phyloP scores from a whole-genome alignment of 2,888 invertebrate genomes.

The Stenchaetothrips biformis region DNA sequence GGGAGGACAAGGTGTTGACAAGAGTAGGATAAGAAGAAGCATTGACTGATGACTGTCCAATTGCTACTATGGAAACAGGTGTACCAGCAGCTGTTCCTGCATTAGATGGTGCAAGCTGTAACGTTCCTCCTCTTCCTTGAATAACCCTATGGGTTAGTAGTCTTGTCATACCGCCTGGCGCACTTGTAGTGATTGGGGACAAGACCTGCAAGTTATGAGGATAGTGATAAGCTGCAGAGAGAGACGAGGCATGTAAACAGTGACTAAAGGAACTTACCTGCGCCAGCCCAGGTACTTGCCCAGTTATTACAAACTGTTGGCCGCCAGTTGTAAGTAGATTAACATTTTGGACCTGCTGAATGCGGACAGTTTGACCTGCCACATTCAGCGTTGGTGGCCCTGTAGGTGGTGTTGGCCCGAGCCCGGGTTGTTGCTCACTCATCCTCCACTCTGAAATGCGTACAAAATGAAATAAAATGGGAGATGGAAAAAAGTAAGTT shows the following conservation, averaged over 20 bases:
- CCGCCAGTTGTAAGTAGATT: conserved; percentile 46
- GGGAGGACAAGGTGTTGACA: conserved; percentile 36
- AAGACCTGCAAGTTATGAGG: neutral
- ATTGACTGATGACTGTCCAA: conserved; percentile 31
- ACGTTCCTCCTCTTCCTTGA: conserved; percentile 36
- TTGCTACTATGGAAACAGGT: conserved; percentile 35
- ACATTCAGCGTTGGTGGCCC: conserved; percentile 12
- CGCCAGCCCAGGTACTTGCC: conserved; percentile 49
- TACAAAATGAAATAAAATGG: neutral
- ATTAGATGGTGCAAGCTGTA: conserved; percentile 43
- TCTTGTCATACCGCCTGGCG: neutral
- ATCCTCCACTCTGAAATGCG: conserved; percentile 6
- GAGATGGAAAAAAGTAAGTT: neutral
- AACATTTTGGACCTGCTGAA: conserved; percentile 46
- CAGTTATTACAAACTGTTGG: conserved; percentile 47
- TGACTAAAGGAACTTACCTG: conserved; percentile 46
- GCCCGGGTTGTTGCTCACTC: neutral
- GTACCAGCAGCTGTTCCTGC: conserved; percentile 41
- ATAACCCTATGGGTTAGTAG: neutral
- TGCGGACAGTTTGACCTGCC: conserved; percentile 39
- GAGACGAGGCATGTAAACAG: neutral
- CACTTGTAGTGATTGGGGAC: neutral
- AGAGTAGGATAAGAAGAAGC: conserved; percentile 37
- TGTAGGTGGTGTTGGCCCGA: neutral
- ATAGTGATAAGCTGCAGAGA: neutral